Conservation (phyloP, 2,113 vertebrate genomes). For the Dasypus novemcinctus region DNA sequence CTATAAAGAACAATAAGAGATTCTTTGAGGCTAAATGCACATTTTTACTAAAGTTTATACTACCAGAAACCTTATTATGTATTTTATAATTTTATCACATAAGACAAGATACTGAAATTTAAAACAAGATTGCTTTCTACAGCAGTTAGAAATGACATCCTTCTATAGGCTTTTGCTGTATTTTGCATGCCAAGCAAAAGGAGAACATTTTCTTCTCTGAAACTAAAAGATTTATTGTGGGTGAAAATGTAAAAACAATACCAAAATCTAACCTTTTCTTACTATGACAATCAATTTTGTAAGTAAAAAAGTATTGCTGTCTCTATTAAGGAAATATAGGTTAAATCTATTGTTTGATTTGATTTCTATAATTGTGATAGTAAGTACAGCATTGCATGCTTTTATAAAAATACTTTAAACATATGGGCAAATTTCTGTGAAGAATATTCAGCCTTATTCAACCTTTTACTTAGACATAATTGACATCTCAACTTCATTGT, state of each 20-base stretch:
- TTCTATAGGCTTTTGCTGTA: not conserved
- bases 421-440: not conserved
- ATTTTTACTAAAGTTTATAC: not conserved
- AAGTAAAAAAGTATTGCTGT: not conserved
- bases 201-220: not conserved
- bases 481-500: not conserved
- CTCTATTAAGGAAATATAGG: not conserved
- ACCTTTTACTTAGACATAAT: not conserved
- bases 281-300: not conserved
- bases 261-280: not conserved
- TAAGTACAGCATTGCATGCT: not conserved
- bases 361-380: not conserved
- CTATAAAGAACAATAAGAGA: not conserved
- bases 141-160: not conserved
- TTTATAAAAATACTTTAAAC: not conserved
- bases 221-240: not conserved
- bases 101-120: not conserved
- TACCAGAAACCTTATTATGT: not conserved
- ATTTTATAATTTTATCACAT: not conserved
- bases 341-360: not conserved
- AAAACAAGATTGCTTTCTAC: not conserved
- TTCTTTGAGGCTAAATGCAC: not conserved
- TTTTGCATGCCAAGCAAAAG: not conserved
- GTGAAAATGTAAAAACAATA: not conserved
- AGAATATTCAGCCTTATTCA: not conserved